Base-by-base conservation (phyloP, 1,140 invertebrate genomes). In the Drosophila seguyi region DNA sequence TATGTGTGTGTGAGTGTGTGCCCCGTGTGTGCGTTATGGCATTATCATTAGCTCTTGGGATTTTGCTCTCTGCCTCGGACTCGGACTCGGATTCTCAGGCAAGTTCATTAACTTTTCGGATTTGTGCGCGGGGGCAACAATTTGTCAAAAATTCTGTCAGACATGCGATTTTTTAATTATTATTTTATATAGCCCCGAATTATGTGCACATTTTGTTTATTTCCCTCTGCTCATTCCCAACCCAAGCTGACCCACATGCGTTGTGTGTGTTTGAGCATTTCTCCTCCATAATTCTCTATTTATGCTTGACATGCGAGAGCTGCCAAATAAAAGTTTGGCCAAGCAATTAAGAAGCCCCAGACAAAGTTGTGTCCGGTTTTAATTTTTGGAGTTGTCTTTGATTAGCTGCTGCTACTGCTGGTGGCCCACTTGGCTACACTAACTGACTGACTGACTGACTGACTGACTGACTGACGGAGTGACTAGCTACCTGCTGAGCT, bases 101-200 rank as follows among this genome's bases (percentile, higher is more conserved):
- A 88, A 88, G 84, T 88, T 88, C 84, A 88, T 88, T 88, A 90
- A 88, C 85, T 88, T 90, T 81, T 84, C 34, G 50, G 75, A 57
- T 77, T 77, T 77, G 50, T 78, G 57, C 74, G 65, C 74, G 75
- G 82, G 75, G 79, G 75, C 75, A 79, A 88, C 58, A 84, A 88
- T 88, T 90, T 88, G 84, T 88, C 84, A 84, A 84, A 88, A 74
- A 82, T 77, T 83, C 67, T 75, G 84, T 88, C 60, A 55, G 84
- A 88, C 85, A 90, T 88, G 84, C 84, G 84, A 88, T 88, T 78
- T 88, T 80, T 68, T 74, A 88, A 90, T 88, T 90, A 87, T 88
- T 65, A 57, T 79, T 74, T 75, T 73, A 55, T 63, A 74, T 61
- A 25, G 48, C 27, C 48, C 27, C 27, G 18, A 22, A 69, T 69